Percentiles rank a stretch among this genome's conserved stretches.
These are phyloP conservation scores for Enteromius mattozi DNA, from an alignment of 2,797 vertebrate species.

Conservation along the genomic window DNA sequence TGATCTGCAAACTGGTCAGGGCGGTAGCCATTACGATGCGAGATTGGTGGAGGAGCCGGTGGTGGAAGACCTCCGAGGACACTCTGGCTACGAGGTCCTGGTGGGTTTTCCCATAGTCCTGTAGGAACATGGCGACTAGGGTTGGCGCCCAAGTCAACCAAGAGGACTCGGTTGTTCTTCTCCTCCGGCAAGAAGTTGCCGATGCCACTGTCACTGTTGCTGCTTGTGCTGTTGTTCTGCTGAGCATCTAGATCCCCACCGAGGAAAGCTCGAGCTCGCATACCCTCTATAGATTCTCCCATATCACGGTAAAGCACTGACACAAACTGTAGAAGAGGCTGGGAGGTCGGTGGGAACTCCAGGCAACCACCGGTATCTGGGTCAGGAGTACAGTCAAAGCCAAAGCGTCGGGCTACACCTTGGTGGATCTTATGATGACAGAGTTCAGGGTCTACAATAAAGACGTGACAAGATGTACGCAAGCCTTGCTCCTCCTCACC, in stretches of 20 bases:
- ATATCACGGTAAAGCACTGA: slow-evolving; percentile 96
- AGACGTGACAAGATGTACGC: slow-evolving; percentile 97
- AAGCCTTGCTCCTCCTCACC: slow-evolving; percentile 84
- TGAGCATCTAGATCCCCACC: slow-evolving; percentile 81
- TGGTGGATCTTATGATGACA: slow-evolving; percentile 93
- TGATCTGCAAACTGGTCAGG: slow-evolving; percentile 84
- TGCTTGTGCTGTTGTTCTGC: slow-evolving; percentile 95
- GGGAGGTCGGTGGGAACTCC: slow-evolving; percentile 93
- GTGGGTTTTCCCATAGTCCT: slow-evolving; percentile 83
- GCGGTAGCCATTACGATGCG: slow-evolving; percentile 85
- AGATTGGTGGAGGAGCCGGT: slow-evolving; percentile 50
- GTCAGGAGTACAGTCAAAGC: slow-evolving; percentile 93
- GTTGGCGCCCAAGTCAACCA: slow-evolving; percentile 90
- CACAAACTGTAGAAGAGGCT: slow-evolving; percentile 94
- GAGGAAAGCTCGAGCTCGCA: slow-evolving; percentile 90
- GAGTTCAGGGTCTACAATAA: slow-evolving; percentile 95
- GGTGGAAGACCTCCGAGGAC: slow-evolving; percentile 64
- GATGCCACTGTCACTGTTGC: slow-evolving; percentile 97
- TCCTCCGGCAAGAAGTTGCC: slow-evolving; percentile 95
- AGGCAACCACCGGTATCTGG: slow-evolving; percentile 93
- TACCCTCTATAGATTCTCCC: slow-evolving; percentile 94
- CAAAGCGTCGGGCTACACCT: slow-evolving; percentile 88
- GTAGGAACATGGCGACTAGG: slow-evolving; percentile 80
- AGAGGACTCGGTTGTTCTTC: slow-evolving; percentile 88
- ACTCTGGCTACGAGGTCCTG: slow-evolving; percentile 72